A percentile compares a stretch with the other conserved stretches of the same genome.
Conservation (phyloP, 2,888 invertebrate genomes). For the Arge pagana region DNA sequence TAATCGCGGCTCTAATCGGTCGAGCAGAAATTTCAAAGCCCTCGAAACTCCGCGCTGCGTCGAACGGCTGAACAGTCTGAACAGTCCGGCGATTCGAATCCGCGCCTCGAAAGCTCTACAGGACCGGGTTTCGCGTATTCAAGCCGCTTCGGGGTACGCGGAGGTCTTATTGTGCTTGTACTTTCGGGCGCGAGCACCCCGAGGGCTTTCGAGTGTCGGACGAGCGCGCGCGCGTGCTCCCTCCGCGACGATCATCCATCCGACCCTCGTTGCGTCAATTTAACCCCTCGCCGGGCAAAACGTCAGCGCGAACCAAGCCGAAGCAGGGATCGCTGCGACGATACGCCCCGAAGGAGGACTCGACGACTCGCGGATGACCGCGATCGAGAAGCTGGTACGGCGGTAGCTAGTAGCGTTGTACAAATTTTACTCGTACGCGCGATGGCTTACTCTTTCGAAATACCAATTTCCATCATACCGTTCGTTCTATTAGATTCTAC, state of each 20-base stretch:
- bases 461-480: no score
- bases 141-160: conserved; percentile 6
- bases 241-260: no score
- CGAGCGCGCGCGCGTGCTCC: no score
- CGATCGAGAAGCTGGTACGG: no score
- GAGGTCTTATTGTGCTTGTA: conserved; percentile 14
- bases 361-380: no score
- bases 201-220: not conserved
- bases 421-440: no score
- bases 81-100: conserved; percentile 3
- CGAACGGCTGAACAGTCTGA: conserved; percentile 6
- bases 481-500: no score
- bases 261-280: conserved; percentile 3
- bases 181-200: not conserved
- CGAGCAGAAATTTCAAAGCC: conserved; percentile 26
- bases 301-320: no score
- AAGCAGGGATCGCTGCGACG: no score
- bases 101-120: conserved; percentile 6
- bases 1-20: conserved; percentile 36
- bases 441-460: no score
- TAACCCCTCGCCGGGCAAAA: not conserved
- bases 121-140: conserved; percentile 15
- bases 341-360: no score
- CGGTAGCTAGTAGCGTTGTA: no score
- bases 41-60: conserved; percentile 19